phyloP scores from a whole-genome alignment of 2,888 invertebrate genomes.

The Erannis defoliaria region DNA sequence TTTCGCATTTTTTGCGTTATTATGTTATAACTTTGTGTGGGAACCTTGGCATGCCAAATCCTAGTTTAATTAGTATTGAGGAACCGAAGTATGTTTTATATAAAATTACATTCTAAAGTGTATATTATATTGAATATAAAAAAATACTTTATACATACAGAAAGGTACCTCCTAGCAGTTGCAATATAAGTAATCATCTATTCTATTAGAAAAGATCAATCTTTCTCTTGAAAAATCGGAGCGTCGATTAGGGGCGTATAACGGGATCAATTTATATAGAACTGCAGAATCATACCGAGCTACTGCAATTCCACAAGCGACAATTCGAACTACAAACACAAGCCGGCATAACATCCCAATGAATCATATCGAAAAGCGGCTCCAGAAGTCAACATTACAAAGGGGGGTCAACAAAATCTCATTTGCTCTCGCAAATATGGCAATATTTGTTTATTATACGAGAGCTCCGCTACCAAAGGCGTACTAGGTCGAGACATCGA shows the following conservation, averaged over 20 bases:
- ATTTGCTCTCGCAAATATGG: slow-evolving; percentile 38
- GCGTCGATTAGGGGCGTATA: slow-evolving; percentile 42
- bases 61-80: not conserved
- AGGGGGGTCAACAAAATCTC: slow-evolving; percentile 26
- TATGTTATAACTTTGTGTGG: slow-evolving; percentile 1
- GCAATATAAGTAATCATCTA: not conserved
- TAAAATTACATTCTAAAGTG: not conserved
- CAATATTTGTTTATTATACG: slow-evolving; percentile 48
- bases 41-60: not conserved
- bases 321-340: slow-evolving; percentile 13
- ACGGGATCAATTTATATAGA: slow-evolving; percentile 31
- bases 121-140: too few species aligned
- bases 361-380: slow-evolving; percentile 37
- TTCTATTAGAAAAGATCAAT: slow-evolving; percentile 29
- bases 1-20: slow-evolving; percentile 4
- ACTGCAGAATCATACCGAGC: slow-evolving; percentile 34
- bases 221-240: slow-evolving; percentile 38
- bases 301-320: slow-evolving; percentile 11
- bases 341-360: slow-evolving; percentile 29
- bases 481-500: slow-evolving; percentile 39
- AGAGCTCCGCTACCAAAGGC: slow-evolving; percentile 32
- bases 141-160: too few species aligned
- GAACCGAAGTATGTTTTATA: too few species aligned
- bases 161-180: too few species aligned
- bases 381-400: slow-evolving; percentile 32